These are phyloP conservation scores for Tetrapedia diversipes DNA, from an alignment of 2,888 invertebrate species.

Conservation along the genomic window DNA sequence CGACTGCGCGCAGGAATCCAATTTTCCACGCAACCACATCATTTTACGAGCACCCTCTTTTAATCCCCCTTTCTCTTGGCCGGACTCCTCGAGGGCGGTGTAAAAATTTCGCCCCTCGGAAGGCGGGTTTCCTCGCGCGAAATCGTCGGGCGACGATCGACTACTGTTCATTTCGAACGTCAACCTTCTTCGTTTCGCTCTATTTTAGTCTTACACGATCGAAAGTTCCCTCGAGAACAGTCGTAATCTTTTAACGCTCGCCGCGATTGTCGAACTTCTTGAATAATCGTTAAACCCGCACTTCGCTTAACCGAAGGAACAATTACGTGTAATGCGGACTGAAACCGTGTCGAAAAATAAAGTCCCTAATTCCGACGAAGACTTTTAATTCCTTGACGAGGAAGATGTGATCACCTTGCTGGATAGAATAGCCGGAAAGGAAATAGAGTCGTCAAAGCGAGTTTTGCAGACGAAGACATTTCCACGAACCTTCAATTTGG, in stretches of 20 bases:
- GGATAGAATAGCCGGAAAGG: not conserved
- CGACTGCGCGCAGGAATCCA: slow-evolving; percentile 37
- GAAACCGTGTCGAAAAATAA: not conserved
- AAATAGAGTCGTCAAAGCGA: not conserved
- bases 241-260: slow-evolving; percentile 1
- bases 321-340: slow-evolving; percentile 7
- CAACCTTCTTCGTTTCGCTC: not conserved
- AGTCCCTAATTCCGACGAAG: not conserved
- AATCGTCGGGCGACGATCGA: slow-evolving; percentile 8
- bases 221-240: slow-evolving; percentile 16
- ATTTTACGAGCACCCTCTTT: slow-evolving; percentile 19
- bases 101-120: slow-evolving; percentile 1
- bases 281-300: not conserved
- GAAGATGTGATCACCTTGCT: not conserved
- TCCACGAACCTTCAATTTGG: too few relatives aligned
- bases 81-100: not conserved
- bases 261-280: slow-evolving; percentile 11
- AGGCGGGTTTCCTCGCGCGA: not conserved
- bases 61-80: slow-evolving; percentile 1
- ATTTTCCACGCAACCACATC: slow-evolving; percentile 45
- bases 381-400: not conserved
- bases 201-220: not conserved
- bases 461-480: not conserved
- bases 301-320: slow-evolving; percentile 9
- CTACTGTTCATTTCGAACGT: not conserved